Base-by-base conservation (phyloP, 2,113 vertebrate genomes). In the Podarcis muralis region DNA sequence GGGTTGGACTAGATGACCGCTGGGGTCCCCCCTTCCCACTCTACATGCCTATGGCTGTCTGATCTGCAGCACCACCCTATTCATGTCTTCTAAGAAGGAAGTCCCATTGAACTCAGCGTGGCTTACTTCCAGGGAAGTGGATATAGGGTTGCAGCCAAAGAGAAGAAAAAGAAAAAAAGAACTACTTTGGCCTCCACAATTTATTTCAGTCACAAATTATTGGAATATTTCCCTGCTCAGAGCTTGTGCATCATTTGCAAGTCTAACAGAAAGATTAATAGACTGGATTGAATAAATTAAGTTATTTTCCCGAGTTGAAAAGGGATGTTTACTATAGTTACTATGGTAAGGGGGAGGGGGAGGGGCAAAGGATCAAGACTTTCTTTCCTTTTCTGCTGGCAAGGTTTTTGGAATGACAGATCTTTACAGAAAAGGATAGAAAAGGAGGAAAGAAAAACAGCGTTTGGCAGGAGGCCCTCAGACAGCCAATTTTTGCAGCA, bases 351-450 rank as follows among this genome's bases (percentile, higher is more conserved):
- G 76, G 90, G 75, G 80, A 27, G 48, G 85, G 40, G 11, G 11
- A 75, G 59, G 27, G 4, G 32, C 84, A 82, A 76, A 16, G 27
- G 92, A 87, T 93, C 89, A 94, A 92, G 91, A 93, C 95, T 95
- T 93, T 92, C 90, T 90, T 90, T 92, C 93, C 92, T 90, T 94
- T 90, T 93, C 94, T 80, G 87, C 83, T 95, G 93, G 94, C 94
- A 94, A 93, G 90, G 62, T 91, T 81, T 91, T 77, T 27, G 86
- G 93, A 93, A 93, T 93, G 92, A 94, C 94, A 90, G 81, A 76
- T 90, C 86, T 88, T 94, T 94, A 92, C 89, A 93, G 93, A 90
- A 95, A 53, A 15, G 23, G 43, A 23, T 79, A 30, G 40, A 43
- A 23, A 20, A 59, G n/a, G 65, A 25, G 62, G 25, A 66, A 83